Evolutionary conservation across 2,888 invertebrate genomes (phyloP).

Genomic region (Seira sanloemensis): DNA sequence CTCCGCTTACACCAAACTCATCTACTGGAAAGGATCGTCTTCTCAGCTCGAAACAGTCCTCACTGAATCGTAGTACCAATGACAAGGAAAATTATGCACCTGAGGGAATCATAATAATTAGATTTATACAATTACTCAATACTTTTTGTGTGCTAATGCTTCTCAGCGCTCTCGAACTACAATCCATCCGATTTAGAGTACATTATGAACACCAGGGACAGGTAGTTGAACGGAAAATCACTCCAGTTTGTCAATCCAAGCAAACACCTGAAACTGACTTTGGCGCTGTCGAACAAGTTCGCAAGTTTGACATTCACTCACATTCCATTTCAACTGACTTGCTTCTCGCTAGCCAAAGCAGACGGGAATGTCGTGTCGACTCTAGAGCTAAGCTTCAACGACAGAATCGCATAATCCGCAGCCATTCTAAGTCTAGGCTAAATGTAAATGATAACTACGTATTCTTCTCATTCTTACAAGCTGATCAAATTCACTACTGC

Average conservation of each 20-base stretch:
- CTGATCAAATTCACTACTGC: background rate
- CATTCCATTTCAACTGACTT: background rate
- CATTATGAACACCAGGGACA: background rate
- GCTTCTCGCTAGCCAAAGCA: background rate
- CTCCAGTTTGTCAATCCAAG: background rate
- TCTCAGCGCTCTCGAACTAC: background rate
- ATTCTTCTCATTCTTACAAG: too few species aligned
- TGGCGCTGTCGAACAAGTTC: background rate
- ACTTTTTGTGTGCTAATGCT: background rate
- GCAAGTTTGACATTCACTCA: background rate
- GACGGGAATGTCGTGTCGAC: background rate
- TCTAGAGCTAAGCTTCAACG: background rate
- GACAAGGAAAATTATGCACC: background rate
- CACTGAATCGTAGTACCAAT: background rate
- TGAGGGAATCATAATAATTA: background rate
- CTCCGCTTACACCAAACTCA: background rate
- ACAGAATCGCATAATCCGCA: background rate
- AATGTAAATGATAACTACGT: too few species aligned
- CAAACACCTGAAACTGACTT: background rate
- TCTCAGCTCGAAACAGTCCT: too few species aligned
- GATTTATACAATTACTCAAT: background rate
- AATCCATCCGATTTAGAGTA: background rate
- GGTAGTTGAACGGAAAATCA: background rate
- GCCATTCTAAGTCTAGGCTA: background rate
- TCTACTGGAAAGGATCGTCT: background rate